These are phyloP conservation scores for Baryphthengus martii DNA, from an alignment of 2,113 vertebrate species.

Conservation along the genomic window DNA sequence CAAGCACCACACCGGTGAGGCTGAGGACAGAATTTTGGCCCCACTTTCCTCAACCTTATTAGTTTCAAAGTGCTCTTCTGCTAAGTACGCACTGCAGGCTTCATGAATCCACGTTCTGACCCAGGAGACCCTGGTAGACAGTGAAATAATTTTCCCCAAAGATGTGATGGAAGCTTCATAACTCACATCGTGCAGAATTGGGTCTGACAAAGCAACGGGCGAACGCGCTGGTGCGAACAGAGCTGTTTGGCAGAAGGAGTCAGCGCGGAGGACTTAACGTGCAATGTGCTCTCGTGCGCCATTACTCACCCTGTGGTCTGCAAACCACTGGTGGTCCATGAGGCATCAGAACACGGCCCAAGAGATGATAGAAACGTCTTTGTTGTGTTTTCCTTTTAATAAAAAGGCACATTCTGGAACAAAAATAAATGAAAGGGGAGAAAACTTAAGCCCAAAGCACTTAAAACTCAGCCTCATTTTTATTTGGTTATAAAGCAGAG, in stretches of 20 bases:
- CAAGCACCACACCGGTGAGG: neutral
- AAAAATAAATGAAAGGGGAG: neutral
- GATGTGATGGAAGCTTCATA: neutral
- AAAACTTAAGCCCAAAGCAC: neutral
- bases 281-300: neutral
- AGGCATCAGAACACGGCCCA: neutral
- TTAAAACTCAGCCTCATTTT: neutral
- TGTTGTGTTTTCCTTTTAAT: neutral
- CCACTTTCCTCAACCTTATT: neutral
- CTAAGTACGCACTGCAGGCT: neutral
- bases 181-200: neutral
- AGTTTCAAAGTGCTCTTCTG: conserved; percentile 41
- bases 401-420: neutral
- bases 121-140: neutral
- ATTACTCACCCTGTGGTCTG: conserved; percentile 44
- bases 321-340: conserved; percentile 27
- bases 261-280: neutral
- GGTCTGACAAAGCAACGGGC: conserved; percentile 8
- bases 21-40: conserved; percentile 59
- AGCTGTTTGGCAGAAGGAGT: neutral
- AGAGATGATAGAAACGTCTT: neutral
- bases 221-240: neutral
- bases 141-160: conserved; percentile 41
- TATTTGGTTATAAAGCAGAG: neutral
- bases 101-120: neutral